Base-by-base conservation (phyloP, 2,888 invertebrate species). In the Acleris literana region DNA sequence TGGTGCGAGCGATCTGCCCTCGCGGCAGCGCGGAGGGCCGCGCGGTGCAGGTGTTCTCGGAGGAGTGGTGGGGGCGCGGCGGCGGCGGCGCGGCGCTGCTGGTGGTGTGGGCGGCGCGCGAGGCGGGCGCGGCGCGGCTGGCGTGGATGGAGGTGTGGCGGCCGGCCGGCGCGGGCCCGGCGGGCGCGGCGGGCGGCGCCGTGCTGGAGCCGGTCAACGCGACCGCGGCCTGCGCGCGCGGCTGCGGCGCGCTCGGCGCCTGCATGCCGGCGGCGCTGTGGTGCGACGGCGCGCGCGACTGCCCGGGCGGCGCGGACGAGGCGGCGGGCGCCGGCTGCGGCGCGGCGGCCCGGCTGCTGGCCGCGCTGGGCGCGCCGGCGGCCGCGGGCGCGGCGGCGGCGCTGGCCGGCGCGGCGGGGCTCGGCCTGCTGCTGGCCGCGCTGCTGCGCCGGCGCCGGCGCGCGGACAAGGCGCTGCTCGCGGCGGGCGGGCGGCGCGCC, bases 31-130 rank as follows among this genome's bases (percentile, higher is more conserved):
- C 94, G 93, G 94, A 94, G 39, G 94, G 94, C 48, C 94, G 94
- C 69, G 94, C 95, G 1, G 94, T 97, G 69, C 96, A 96, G 74
- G 94, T 97, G 69, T 97, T 97, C 90, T 96, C 96, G 44, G 96
- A 95, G 78, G 96, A 96, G 82, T 97, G 97, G 97, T 93, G 82
- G 80, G 82, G 83, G 54, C 79, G 83, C 29, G 80, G 75, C 44
- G 77, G 69, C 48, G 25, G 93, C 94, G 58, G 95, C 94, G 71
- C 94, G 93, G 95, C 96, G n/a, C 93, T 97, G 71, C 96, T 97
- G 74, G 94, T 97, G 64, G 96, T 96, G 89, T 97, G 96, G 72
- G 96, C 96, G 78, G 97, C 96, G 81, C 96, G 96, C 87, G 97
- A 97, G 84, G 88, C 95, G n/a, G 97, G 97, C 39, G 91, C 93